Conservation (phyloP, 2,797 vertebrate genomes). For the Gila robusta region DNA sequence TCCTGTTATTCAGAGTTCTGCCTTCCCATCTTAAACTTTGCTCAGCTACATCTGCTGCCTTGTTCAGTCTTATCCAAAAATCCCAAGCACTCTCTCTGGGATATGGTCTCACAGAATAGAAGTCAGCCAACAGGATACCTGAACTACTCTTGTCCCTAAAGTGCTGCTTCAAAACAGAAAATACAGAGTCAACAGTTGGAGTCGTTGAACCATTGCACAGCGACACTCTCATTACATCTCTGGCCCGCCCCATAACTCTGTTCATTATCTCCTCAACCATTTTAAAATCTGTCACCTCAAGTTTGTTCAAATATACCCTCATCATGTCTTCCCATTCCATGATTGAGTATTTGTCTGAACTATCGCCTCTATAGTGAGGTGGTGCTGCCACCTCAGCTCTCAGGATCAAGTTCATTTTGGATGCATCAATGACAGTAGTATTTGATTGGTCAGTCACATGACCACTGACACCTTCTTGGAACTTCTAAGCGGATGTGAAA, state of each 20-base stretch:
- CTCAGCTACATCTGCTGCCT: too few relatives aligned
- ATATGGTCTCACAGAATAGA: background rate
- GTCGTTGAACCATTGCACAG: constrained; percentile 10
- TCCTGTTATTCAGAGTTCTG: too few relatives aligned
- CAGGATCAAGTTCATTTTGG: constrained; percentile 53
- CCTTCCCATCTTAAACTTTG: too few relatives aligned
- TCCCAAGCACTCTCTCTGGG: too few relatives aligned
- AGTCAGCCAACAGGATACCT: background rate
- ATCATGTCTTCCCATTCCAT: constrained; percentile 57
- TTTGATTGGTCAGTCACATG: background rate
- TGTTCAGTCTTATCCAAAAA: too few relatives aligned
- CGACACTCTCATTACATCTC: constrained; percentile 37
- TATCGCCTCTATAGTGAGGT: constrained; percentile 55
- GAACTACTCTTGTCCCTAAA: background rate
- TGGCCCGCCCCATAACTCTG: background rate
- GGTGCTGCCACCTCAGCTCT: constrained; percentile 53
- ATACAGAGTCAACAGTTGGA: background rate
- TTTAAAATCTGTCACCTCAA: constrained; percentile 14
- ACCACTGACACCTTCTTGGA: background rate
- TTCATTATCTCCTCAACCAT: constrained; percentile 10
- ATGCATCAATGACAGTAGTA: constrained; percentile 27
- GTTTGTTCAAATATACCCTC: constrained; percentile 42
- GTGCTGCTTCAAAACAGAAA: constrained; percentile 23
- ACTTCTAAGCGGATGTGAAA: background rate
- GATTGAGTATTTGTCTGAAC: constrained; percentile 54